phyloP scores from a whole-genome alignment of 2,888 invertebrate species.

The Schizotus pectinicornis region DNA sequence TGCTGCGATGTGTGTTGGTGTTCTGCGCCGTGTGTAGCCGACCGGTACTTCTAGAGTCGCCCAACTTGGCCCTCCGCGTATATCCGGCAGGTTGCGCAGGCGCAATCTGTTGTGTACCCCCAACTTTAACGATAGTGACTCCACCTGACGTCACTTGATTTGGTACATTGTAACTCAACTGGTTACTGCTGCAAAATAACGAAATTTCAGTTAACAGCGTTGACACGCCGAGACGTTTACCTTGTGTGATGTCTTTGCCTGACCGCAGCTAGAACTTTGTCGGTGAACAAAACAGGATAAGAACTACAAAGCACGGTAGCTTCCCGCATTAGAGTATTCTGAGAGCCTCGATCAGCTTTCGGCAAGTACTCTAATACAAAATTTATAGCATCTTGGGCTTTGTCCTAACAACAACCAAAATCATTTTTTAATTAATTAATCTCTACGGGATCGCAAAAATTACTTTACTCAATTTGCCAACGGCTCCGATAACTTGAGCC shows the following conservation, averaged over 20 bases:
- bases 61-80: slow-evolving; percentile 69
- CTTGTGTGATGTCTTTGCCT: slow-evolving; percentile 66
- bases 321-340: slow-evolving; percentile 78
- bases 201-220: slow-evolving; percentile 2
- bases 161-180: slow-evolving; percentile 33
- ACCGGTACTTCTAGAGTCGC: slow-evolving; percentile 79
- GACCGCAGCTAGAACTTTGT: slow-evolving; percentile 77
- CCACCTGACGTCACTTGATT: slow-evolving; percentile 75
- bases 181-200: slow-evolving; percentile 39
- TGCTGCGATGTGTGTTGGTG: slow-evolving; percentile 77
- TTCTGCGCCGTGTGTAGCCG: slow-evolving; percentile 73
- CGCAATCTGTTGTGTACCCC: slow-evolving; percentile 55
- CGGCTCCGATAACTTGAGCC: slow-evolving; percentile 73
- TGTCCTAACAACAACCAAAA: slow-evolving; percentile 63
- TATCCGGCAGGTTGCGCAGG: slow-evolving; percentile 58
- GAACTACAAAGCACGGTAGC: slow-evolving; percentile 81
- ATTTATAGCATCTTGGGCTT: slow-evolving; percentile 81
- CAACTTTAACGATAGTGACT: slow-evolving; percentile 81
- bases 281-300: slow-evolving; percentile 81
- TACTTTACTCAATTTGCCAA: slow-evolving; percentile 75
- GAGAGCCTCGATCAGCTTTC: slow-evolving; percentile 73
- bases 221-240: slow-evolving; percentile 38
- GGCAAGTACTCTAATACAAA: slow-evolving; percentile 80
- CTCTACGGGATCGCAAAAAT: slow-evolving; percentile 13
- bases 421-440: background rate